Conservation (phyloP, 2,113 vertebrate genomes). For the Tragelaphus scriptus region DNA sequence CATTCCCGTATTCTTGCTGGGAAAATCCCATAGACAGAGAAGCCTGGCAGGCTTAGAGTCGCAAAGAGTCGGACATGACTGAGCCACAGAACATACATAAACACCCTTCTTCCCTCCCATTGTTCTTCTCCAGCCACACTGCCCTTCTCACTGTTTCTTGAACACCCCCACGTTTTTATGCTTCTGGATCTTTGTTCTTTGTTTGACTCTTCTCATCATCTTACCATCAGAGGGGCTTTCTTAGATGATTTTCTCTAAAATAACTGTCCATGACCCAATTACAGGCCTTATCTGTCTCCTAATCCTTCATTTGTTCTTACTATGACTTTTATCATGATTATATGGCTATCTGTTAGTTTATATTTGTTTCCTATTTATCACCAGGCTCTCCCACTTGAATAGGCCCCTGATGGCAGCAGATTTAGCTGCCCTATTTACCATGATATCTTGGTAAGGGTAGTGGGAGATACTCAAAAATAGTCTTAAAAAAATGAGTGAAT, state of each 20-base stretch:
- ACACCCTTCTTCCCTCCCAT: not conserved
- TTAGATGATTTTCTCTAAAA: not conserved
- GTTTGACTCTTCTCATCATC: not conserved
- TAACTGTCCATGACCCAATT: not conserved
- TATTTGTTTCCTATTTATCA: not conserved
- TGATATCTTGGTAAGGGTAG: not conserved
- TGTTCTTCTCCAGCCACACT: not conserved
- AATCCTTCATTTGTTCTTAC: not conserved
- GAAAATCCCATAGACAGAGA: not conserved
- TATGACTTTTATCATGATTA: not conserved
- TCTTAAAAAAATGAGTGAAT: not conserved
- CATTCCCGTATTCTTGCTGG: not conserved
- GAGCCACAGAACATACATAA: not conserved
- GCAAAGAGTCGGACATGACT: accelerated
- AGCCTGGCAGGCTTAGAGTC: not conserved
- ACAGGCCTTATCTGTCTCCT: not conserved
- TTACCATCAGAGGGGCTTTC: not conserved
- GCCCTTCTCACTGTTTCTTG: not conserved
- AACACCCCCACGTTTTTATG: not conserved
- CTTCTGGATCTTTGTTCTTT: not conserved
- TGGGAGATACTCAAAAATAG: not conserved
- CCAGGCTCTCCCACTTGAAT: not conserved
- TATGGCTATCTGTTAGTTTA: not conserved
- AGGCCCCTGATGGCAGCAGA: not conserved
- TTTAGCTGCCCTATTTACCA: not conserved